These are phyloP conservation scores for Catharus minimus DNA, from an alignment of 2,113 vertebrate species.

Conservation along the genomic window DNA sequence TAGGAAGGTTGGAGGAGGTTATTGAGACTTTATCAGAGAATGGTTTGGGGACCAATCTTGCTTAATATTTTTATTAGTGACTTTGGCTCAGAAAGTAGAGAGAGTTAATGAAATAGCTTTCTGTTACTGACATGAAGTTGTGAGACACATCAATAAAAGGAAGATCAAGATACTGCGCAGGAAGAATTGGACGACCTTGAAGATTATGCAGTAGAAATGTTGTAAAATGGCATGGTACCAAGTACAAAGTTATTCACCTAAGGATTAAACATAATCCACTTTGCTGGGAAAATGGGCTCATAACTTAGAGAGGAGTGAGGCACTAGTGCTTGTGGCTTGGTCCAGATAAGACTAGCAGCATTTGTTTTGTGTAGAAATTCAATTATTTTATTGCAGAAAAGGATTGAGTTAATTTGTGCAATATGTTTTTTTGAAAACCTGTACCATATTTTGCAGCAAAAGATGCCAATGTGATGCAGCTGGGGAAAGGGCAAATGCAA, in stretches of 20 bases:
- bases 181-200: conserved; percentile 18
- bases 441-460: not conserved
- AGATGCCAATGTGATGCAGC: not conserved
- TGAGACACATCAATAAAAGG: not conserved
- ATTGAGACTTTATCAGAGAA: not conserved
- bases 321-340: not conserved
- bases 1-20: not conserved
- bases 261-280: conserved; percentile 19
- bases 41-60: not conserved
- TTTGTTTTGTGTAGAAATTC: not conserved
- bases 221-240: not conserved
- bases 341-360: not conserved
- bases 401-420: not conserved
- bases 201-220: not conserved
- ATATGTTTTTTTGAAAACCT: not conserved
- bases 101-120: conserved; percentile 7
- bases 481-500: not conserved
- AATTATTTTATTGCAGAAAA: not conserved
- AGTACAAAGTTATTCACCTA: not conserved
- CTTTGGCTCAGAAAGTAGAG: not conserved
- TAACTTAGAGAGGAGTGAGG: not conserved
- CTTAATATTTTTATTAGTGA: not conserved
- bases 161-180: conserved; percentile 2
- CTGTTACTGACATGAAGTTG: not conserved
- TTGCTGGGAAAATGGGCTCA: not conserved